A percentile compares a stretch with the other conserved stretches of the same genome.
phyloP scores from a whole-genome alignment of 2,797 vertebrate species.

The Mormyrops attenuatus region DNA sequence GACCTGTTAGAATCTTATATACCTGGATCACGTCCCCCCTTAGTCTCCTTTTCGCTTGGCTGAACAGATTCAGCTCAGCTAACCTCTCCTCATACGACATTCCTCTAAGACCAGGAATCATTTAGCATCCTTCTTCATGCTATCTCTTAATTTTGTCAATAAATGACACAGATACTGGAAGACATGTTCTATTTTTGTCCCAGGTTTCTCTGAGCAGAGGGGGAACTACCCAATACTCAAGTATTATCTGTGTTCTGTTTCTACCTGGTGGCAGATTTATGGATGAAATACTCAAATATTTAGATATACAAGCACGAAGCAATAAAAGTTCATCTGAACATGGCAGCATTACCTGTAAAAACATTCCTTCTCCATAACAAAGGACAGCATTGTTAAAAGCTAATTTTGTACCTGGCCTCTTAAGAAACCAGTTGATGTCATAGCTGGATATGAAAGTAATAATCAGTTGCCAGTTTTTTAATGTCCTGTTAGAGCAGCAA shows the following conservation, averaged over 20 bases:
- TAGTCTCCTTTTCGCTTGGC: too few relatives aligned
- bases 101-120: too few relatives aligned
- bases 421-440: background rate
- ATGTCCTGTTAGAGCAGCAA: conserved; percentile 17
- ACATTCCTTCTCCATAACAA: background rate
- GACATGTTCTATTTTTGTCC: background rate
- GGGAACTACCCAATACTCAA: background rate
- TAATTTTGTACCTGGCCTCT: background rate
- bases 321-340: background rate
- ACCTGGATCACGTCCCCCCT: too few relatives aligned
- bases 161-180: background rate
- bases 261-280: background rate
- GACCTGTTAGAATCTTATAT: too few relatives aligned
- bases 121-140: background rate
- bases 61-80: too few relatives aligned
- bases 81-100: too few relatives aligned
- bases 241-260: background rate
- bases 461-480: background rate
- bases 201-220: background rate
- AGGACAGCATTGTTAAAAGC: background rate
- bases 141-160: background rate
- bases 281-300: background rate
- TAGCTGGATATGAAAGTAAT: background rate
- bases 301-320: background rate
- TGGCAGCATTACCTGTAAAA: background rate